Conservation (phyloP, 2,888 invertebrate genomes). For the Acrobasis consociella region DNA sequence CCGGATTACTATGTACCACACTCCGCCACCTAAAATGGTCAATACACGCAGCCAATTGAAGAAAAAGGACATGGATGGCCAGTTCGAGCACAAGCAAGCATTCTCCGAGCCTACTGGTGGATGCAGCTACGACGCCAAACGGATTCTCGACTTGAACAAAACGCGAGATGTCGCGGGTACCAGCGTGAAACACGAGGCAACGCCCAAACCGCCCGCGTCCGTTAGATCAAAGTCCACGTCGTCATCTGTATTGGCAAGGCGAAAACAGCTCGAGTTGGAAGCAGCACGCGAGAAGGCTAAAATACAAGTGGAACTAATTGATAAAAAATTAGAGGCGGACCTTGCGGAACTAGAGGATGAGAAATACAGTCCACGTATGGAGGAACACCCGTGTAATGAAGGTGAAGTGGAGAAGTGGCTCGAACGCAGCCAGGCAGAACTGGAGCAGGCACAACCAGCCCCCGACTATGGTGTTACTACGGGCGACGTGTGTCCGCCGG, state of each 20-base stretch:
- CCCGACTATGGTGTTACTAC: conserved; percentile 14
- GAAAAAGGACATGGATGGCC: no score
- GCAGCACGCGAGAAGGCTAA: conserved; percentile 21
- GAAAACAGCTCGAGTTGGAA: conserved; percentile 20
- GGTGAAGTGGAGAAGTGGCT: conserved; percentile 27
- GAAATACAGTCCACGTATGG: conserved; percentile 22
- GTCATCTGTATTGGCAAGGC: conserved; percentile 5
- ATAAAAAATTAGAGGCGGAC: conserved; percentile 29
- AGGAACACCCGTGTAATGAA: neutral
- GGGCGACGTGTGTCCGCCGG: conserved; percentile 4
- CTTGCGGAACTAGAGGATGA: conserved; percentile 27
- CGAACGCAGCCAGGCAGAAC: conserved; percentile 23
- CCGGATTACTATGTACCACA: no score
- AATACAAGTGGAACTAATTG: conserved; percentile 24
- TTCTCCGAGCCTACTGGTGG: no score
- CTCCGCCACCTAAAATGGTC: no score
- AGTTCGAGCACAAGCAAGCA: no score
- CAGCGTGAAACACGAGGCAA: no score
- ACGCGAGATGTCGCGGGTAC: no score
- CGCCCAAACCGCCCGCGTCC: no score
- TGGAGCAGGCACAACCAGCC: conserved; percentile 21
- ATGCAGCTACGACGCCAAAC: no score
- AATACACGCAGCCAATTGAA: no score
- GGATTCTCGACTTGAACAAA: no score
- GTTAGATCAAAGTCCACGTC: conserved; percentile 6